phyloP scores from a whole-genome alignment of 2,888 invertebrate genomes.

The Volucella inanis region DNA sequence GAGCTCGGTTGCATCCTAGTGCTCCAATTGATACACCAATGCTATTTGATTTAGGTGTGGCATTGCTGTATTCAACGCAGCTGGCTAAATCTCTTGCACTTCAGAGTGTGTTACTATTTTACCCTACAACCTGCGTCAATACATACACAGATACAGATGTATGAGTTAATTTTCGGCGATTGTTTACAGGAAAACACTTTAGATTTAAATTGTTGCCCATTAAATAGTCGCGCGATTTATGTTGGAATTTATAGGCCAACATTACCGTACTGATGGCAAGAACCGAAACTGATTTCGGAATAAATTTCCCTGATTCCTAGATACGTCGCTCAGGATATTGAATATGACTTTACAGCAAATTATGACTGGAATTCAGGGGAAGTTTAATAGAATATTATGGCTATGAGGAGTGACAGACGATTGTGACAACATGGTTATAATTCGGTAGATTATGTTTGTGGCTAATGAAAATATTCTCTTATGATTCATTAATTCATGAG shows the following conservation, averaged over 20 bases:
- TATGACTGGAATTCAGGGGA: neutral
- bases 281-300: conserved; percentile 27
- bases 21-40: too few species aligned
- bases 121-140: neutral
- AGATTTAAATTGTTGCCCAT: conserved; percentile 29
- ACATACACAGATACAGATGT: neutral
- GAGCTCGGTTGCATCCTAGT: too few species aligned
- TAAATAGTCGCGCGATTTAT: conserved; percentile 18
- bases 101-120: neutral
- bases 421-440: neutral
- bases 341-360: conserved; percentile 20
- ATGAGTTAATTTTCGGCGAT: conserved; percentile 11
- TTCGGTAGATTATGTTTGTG: neutral
- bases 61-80: neutral
- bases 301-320: conserved; percentile 10
- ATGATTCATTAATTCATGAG: neutral
- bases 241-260: neutral
- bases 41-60: too few species aligned
- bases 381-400: neutral
- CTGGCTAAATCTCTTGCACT: neutral
- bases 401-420: neutral
- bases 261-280: neutral
- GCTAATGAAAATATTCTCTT: neutral
- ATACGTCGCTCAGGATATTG: neutral
- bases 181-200: conserved; percentile 9